A percentile compares a stretch with the other conserved stretches of the same genome.
These are phyloP conservation scores for Phyllotis vaccarum DNA, from an alignment of 2,797 vertebrate genomes.

Conservation along the genomic window DNA sequence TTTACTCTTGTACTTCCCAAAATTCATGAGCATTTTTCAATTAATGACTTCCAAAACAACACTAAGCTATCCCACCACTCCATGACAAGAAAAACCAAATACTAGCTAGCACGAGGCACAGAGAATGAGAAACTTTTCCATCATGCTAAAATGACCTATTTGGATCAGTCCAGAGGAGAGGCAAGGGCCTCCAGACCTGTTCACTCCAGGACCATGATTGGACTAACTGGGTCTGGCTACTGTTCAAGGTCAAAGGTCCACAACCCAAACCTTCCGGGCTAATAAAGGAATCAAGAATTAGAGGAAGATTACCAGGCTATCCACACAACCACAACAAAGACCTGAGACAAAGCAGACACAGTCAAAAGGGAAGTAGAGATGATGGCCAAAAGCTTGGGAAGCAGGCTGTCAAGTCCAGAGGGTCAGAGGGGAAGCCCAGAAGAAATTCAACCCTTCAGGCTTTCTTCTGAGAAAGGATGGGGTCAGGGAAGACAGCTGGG, in stretches of 20 bases:
- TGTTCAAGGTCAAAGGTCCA: conserved; percentile 50
- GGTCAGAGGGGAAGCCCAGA: background rate
- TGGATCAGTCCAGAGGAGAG: background rate
- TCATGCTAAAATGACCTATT: background rate
- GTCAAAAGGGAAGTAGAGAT: conserved; percentile 22
- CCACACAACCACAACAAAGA: background rate
- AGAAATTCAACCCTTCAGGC: conserved; percentile 42
- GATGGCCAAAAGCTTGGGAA: background rate
- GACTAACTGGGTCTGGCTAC: conserved; percentile 6
- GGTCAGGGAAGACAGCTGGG: background rate
- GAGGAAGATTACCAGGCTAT: background rate
- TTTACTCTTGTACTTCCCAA: background rate
- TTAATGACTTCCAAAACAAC: background rate
- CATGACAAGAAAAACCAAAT: background rate
- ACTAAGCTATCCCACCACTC: background rate
- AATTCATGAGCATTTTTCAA: conserved; percentile 28
- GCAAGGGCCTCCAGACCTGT: background rate
- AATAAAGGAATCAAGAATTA: background rate
- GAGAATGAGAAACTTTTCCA: background rate
- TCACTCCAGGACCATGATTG: background rate
- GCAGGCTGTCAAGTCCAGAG: background rate
- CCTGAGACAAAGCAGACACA: conserved; percentile 54
- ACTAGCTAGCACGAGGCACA: background rate
- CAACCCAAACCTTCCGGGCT: background rate
- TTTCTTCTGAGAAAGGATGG: conserved; percentile 9